Conservation (phyloP, 2,797 vertebrate genomes). For the Remorina albescens region DNA sequence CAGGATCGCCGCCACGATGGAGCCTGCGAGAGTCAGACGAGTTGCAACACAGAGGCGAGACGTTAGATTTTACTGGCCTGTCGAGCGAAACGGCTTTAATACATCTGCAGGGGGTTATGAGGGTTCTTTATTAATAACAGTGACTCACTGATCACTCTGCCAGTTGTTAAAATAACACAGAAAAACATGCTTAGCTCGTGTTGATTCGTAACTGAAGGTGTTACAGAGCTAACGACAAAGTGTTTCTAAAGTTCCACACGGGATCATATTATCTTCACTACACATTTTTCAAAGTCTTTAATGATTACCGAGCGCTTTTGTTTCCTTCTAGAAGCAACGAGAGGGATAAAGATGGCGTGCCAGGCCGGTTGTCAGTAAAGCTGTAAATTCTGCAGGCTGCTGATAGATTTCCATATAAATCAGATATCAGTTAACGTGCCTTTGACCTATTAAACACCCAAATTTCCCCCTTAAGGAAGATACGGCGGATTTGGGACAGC, state of each 20-base stretch:
- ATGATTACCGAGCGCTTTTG: conserved; percentile 5
- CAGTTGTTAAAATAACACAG: conserved; percentile 43
- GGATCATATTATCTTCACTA: conserved; percentile 20
- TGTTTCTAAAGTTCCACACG: conserved; percentile 15
- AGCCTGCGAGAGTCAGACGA: conserved; percentile 82
- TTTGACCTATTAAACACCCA: conserved; percentile 53
- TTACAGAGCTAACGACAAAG: conserved; percentile 22
- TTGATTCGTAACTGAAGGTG: conserved; percentile 11
- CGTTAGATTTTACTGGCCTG: conserved; percentile 33
- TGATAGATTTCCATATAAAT: conserved; percentile 67
- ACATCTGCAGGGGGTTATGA: conserved; percentile 49
- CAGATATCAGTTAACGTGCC: conserved; percentile 49
- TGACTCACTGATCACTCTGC: conserved; percentile 27
- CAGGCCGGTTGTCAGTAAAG: conserved; percentile 54
- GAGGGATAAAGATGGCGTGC: conserved; percentile 6
- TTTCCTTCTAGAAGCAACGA: conserved; percentile 6
- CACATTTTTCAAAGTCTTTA: background rate
- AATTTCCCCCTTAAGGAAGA: conserved; percentile 55
- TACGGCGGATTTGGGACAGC: conserved; percentile 35
- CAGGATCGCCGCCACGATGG: conserved; percentile 95
- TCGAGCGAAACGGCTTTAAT: conserved; percentile 42
- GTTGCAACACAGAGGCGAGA: conserved; percentile 45
- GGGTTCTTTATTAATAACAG: conserved; percentile 43
- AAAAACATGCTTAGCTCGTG: background rate
- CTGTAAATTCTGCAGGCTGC: conserved; percentile 55